Evolutionary conservation across 2,888 invertebrate genomes (phyloP).

Genomic region (Diaperis boleti): DNA sequence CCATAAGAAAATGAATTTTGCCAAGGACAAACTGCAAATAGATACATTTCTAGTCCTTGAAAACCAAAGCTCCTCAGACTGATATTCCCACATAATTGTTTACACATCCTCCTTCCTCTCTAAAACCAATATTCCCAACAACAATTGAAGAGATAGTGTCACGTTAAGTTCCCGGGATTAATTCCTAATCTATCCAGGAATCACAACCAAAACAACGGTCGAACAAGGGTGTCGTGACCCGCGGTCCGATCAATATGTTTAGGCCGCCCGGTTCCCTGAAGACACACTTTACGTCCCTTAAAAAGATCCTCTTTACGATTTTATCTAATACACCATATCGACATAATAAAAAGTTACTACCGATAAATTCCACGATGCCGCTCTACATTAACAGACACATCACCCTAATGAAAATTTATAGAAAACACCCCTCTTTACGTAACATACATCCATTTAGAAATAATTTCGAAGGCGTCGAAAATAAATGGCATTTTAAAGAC

Average conservation of each 20-base stretch:
- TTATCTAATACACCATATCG: neutral
- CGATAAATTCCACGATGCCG: slow-evolving; percentile 16
- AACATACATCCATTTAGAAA: neutral
- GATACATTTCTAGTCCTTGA: too few relatives aligned
- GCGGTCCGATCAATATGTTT: neutral
- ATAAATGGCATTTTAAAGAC: too few relatives aligned
- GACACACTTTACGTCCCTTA: neutral
- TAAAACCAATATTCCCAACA: neutral
- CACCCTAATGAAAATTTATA: slow-evolving; percentile 21
- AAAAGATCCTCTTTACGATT: neutral
- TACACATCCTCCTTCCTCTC: neutral
- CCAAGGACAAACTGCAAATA: too few relatives aligned
- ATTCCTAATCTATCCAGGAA: neutral
- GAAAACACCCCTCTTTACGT: neutral
- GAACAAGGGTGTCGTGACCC: neutral
- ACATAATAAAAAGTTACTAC: slow-evolving; percentile 18
- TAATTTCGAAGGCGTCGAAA: too few relatives aligned
- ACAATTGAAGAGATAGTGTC: neutral
- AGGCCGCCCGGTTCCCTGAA: neutral
- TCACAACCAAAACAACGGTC: neutral
- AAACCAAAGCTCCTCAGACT: too few relatives aligned
- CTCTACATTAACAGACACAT: slow-evolving; percentile 17
- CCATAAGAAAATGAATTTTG: too few relatives aligned
- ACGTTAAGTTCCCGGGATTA: neutral
- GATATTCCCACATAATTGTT: too few relatives aligned